Conservation (phyloP, 2,797 vertebrate genomes). For the Apogon hyalosoma region DNA sequence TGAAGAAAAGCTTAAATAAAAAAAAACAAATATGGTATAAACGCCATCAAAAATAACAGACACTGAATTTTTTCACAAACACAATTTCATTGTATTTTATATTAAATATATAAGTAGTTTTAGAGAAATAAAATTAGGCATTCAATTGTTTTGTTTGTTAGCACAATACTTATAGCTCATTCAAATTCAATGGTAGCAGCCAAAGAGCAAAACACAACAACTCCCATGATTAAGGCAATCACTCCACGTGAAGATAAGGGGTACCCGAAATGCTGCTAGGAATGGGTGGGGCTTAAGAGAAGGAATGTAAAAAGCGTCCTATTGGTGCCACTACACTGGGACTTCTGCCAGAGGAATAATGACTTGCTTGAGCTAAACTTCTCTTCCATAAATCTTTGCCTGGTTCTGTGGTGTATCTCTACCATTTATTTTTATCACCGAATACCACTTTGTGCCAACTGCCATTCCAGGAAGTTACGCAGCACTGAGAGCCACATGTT, state of each 20-base stretch:
- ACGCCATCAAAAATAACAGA: too few relatives aligned
- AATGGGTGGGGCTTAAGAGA: conserved; percentile 14
- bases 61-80: too few relatives aligned
- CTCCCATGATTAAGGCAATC: not conserved
- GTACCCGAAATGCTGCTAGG: not conserved
- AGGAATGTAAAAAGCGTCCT: conserved; percentile 37
- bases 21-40: too few relatives aligned
- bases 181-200: not conserved
- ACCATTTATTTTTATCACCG: conserved; percentile 69
- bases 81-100: too few relatives aligned
- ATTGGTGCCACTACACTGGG: conserved; percentile 2
- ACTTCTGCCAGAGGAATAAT: conserved; percentile 37
- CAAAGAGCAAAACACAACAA: conserved; percentile 1
- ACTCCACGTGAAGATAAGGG: not conserved
- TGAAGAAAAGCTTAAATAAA: too few relatives aligned
- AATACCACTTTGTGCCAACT: conserved; percentile 76
- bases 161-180: not conserved
- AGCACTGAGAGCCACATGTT: conserved; percentile 71
- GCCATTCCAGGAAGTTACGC: conserved; percentile 78
- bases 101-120: not conserved
- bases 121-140: not conserved
- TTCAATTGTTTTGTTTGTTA: not conserved
- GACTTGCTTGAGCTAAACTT: conserved; percentile 29
- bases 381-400: conserved; percentile 46
- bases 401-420: conserved; percentile 61